phyloP scores from a whole-genome alignment of 2,888 invertebrate genomes.

The Phalangium opilio region DNA sequence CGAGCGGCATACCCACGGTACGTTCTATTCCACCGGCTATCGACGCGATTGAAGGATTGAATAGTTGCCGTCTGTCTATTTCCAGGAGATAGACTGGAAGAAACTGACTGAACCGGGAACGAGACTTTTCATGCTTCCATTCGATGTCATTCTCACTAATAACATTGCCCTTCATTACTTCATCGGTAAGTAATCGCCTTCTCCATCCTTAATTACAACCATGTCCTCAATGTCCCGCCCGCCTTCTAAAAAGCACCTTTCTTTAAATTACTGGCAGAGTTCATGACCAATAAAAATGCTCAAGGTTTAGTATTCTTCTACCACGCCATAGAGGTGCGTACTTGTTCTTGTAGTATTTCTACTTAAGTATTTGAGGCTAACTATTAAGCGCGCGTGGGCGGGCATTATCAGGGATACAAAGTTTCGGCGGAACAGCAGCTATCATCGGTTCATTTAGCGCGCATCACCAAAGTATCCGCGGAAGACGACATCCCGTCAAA shows the following conservation, averaged over 20 bases:
- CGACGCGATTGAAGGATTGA: neutral
- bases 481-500: too few species aligned
- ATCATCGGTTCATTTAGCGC: slow-evolving; percentile 19
- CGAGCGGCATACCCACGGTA: slow-evolving; percentile 21
- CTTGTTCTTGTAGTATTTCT: too few species aligned
- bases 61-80: neutral
- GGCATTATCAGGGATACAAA: slow-evolving; percentile 36
- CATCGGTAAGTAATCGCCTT: slow-evolving; percentile 39
- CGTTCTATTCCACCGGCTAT: neutral
- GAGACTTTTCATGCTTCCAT: slow-evolving; percentile 18
- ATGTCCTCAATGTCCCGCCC: too few species aligned
- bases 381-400: too few species aligned
- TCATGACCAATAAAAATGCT: slow-evolving; percentile 49
- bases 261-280: too few species aligned
- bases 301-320: slow-evolving; percentile 61
- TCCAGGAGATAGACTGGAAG: slow-evolving; percentile 22
- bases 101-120: slow-evolving; percentile 22
- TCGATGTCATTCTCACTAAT: slow-evolving; percentile 45
- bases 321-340: slow-evolving; percentile 60
- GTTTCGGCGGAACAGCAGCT: slow-evolving; percentile 48
- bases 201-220: too few species aligned
- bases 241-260: too few species aligned
- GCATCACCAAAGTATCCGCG: slow-evolving; percentile 1
- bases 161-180: slow-evolving; percentile 59
- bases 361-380: too few species aligned